A percentile compares a stretch with the other conserved stretches of the same genome.
Conservation (phyloP, 2,888 invertebrate species). For the Neria commutata region DNA sequence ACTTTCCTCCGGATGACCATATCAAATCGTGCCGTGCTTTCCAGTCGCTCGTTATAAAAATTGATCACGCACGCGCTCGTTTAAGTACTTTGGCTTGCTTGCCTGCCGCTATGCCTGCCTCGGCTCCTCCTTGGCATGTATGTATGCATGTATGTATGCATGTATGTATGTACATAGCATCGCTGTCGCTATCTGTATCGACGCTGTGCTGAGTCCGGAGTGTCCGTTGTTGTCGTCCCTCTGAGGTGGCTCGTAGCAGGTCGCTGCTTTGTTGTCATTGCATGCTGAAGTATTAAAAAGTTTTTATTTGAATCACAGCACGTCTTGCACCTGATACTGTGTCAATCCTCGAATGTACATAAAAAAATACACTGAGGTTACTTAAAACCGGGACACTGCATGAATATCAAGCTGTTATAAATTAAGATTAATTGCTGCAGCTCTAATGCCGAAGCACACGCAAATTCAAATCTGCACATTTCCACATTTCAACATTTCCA, state of each 20-base stretch:
- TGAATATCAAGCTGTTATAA: conserved; percentile 31
- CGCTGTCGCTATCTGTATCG: neutral
- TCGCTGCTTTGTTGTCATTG: conserved; percentile 3
- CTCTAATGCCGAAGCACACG: neutral
- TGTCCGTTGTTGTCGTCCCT: conserved; percentile 8
- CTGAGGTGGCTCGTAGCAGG: too few species aligned
- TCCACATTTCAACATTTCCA: too few species aligned
- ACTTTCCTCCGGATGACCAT: neutral
- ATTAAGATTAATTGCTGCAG: conserved; percentile 47
- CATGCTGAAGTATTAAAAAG: conserved; percentile 39
- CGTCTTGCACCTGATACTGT: conserved; percentile 56
- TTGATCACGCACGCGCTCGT: conserved; percentile 45
- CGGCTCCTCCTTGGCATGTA: too few species aligned
- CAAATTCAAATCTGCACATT: neutral
- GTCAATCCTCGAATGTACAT: conserved; percentile 36
- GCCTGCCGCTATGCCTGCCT: too few species aligned
- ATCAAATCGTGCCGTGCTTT: conserved; percentile 9
- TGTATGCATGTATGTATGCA: too few species aligned
- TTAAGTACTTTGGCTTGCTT: conserved; percentile 26
- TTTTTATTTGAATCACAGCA: conserved; percentile 50
- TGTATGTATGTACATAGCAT: too few species aligned
- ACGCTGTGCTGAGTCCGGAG: conserved; percentile 9
- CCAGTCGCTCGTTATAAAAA: conserved; percentile 40
- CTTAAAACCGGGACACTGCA: conserved; percentile 16
- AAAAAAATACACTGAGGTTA: conserved; percentile 21